These are phyloP conservation scores for Palloptera scutellata DNA, from an alignment of 2,888 invertebrate species.

Conservation along the genomic window DNA sequence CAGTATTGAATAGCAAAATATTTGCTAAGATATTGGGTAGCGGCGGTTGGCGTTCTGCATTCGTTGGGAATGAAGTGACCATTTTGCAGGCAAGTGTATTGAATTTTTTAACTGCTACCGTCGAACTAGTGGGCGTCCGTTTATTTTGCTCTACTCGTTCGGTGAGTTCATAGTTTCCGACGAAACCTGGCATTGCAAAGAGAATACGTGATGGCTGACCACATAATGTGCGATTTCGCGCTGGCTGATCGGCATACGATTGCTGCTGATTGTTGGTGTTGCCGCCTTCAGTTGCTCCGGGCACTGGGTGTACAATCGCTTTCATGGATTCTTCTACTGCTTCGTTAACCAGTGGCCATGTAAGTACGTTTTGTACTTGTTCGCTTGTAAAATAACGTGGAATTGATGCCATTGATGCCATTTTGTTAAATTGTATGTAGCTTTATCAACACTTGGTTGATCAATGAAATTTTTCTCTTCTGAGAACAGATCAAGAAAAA, in stretches of 20 bases:
- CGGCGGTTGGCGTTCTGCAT: slow-evolving; percentile 53
- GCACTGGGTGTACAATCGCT: slow-evolving; percentile 47
- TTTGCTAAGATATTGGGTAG: slow-evolving; percentile 64
- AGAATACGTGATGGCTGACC: slow-evolving; percentile 52
- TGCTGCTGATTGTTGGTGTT: background rate
- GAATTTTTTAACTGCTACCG: slow-evolving; percentile 13
- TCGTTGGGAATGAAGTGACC: slow-evolving; percentile 63
- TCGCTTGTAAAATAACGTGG: slow-evolving; percentile 49
- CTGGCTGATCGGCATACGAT: slow-evolving; percentile 55
- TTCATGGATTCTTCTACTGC: slow-evolving; percentile 63
- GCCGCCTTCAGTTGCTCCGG: slow-evolving; percentile 12
- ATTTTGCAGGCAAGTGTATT: slow-evolving; percentile 66
- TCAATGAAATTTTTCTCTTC: no score
- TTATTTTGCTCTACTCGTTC: background rate
- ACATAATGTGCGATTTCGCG: slow-evolving; percentile 53
- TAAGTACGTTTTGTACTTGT: slow-evolving; percentile 59
- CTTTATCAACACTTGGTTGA: no score
- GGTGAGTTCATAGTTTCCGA: slow-evolving; percentile 56
- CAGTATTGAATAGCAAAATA: slow-evolving; percentile 63
- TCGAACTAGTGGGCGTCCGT: background rate
- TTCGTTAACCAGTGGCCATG: slow-evolving; percentile 61
- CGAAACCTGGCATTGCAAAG: slow-evolving; percentile 65
- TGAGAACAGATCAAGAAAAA: no score
- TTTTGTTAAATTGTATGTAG: background rate
- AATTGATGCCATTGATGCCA: slow-evolving; percentile 1